phyloP scores from a whole-genome alignment of 64 coral and sea anemone species.

The Actinia equina region DNA sequence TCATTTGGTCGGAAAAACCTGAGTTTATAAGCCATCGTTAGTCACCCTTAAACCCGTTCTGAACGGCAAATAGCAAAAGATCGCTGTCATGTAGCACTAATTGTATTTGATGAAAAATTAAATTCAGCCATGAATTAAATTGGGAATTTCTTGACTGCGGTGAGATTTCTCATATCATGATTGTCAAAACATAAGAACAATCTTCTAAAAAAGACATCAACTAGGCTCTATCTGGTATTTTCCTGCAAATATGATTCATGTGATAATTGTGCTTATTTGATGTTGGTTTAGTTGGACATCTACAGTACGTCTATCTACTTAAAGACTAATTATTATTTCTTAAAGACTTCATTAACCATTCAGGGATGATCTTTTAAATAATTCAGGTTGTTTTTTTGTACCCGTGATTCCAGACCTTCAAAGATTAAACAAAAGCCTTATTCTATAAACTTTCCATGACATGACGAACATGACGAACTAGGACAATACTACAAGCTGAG shows the following conservation, averaged over 20 bases:
- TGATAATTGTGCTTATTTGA: background rate
- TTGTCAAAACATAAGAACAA: no score
- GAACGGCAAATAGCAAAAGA: no score
- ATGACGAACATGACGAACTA: background rate
- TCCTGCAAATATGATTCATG: background rate
- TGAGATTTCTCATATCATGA: no score
- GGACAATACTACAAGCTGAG: background rate
- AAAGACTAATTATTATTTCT: background rate
- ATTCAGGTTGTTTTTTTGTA: background rate
- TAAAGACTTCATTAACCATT: background rate
- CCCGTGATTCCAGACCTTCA: background rate
- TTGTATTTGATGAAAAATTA: no score
- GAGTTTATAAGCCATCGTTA: no score
- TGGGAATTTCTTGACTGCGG: no score
- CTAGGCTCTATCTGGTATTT: background rate
- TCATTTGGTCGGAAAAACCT: no score
- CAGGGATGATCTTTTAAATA: slow-evolving; percentile 4
- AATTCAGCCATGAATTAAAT: no score
- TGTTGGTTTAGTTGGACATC: background rate
- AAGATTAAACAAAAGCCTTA: background rate
- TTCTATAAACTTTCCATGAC: background rate
- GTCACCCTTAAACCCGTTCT: no score
- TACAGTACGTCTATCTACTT: background rate
- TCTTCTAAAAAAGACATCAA: no score
- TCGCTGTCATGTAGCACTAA: no score